Base-by-base conservation (phyloP, 2,113 vertebrate genomes). In the Catharus minimus region DNA sequence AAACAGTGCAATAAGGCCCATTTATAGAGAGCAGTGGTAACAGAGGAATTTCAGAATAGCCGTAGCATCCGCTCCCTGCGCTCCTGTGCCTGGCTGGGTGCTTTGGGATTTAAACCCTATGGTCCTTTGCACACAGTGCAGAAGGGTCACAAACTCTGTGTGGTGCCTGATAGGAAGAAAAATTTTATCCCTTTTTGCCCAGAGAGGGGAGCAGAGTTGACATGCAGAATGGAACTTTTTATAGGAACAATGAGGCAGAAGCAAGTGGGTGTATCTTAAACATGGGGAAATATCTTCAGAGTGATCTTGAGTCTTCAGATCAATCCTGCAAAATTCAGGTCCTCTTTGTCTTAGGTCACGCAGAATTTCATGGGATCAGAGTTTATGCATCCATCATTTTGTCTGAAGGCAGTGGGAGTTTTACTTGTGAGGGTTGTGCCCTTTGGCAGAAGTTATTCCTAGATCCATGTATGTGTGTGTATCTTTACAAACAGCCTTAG, bases 1-100 rank as follows among this genome's bases (percentile, higher is more conserved):
- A 95, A 91, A 88, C 66, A 87, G 60, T 82, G 61, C 87, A 89
- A 93, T 86, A 74, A 27, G 56, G 67, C 75, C 83, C 62, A 10
- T 76, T 92, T 78, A 71, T 94, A 83, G 53, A 57, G 92, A 91
- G 77, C 81, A 32, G 20, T 57, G 66, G 56, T 78, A 52, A 67
- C 72, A 86, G 92, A 86, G 74, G 50, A 80, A 67, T 72, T 81
- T 50, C 72, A 58, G 75, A 64, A 73, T 1, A 38, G 38, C 62
- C 0, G 0, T 23, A 18, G 73, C 62, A 65, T 82, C 83, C 58
- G 0, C 53, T 47, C 39, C 53, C 32, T 33, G 28, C 0, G 0
- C 62, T 89, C 76, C 75, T 33, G 30, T 60, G 68, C 87, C 7
- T 27, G 16, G 36, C 62, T 83, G 64, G 30, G 41, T 58, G 24